Conservation (phyloP, 2,113 vertebrate species). For the Azemiops feae region DNA sequence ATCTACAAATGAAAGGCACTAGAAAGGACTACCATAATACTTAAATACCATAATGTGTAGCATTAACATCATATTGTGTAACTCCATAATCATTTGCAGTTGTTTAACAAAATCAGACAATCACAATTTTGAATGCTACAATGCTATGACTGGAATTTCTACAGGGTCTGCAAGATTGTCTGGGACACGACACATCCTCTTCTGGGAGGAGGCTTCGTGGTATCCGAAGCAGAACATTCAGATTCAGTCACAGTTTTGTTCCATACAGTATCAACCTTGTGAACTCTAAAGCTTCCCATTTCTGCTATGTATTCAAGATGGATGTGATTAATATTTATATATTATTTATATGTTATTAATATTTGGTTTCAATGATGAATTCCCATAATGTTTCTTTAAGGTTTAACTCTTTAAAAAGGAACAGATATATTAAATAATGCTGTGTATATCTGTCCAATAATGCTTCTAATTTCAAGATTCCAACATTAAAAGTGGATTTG, state of each 20-base stretch:
- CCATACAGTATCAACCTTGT: no score
- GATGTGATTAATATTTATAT: no score
- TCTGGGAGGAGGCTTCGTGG: no score
- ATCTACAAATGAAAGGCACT: background rate
- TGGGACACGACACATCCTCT: no score
- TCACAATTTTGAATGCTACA: background rate
- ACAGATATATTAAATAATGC: background rate
- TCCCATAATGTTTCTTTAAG: background rate
- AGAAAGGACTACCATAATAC: background rate
- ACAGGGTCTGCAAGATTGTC: no score
- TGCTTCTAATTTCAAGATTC: background rate
- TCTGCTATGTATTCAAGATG: no score
- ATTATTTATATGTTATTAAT: no score
- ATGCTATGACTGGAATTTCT: no score
- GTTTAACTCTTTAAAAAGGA: background rate
- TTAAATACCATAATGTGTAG: background rate
- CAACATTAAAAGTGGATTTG: background rate
- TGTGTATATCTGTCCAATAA: background rate
- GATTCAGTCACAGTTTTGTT: no score
- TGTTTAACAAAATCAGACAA: background rate
- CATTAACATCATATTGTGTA: background rate
- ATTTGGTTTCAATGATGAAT: background rate
- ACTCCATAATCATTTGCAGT: background rate
- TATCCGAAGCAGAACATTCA: no score
- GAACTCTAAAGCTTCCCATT: no score